These are phyloP conservation scores for Cirrhinus molitorella DNA, from an alignment of 2,797 vertebrate genomes.

Conservation along the genomic window DNA sequence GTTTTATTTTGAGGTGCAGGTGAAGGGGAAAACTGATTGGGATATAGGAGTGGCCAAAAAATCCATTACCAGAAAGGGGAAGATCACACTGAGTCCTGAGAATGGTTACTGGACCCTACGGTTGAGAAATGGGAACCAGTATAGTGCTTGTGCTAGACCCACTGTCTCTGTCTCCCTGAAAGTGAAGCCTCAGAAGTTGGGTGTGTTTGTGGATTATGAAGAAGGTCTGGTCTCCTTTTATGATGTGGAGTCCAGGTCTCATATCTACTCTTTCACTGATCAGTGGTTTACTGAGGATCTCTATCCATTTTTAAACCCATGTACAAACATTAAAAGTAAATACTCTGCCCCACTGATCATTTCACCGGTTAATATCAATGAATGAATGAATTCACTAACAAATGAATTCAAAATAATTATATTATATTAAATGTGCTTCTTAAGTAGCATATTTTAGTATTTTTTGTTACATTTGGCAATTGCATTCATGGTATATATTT, in stretches of 20 bases:
- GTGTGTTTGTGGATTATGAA: conserved; percentile 50
- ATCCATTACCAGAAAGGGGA: conserved; percentile 16
- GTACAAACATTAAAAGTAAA: conserved; percentile 9
- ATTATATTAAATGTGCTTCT: neutral
- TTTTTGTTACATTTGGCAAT: neutral
- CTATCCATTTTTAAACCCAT: conserved; percentile 53
- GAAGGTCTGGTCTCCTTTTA: conserved; percentile 61
- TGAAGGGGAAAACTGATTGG: conserved; percentile 19
- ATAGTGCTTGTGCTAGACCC: conserved; percentile 18
- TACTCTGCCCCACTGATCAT: conserved; percentile 49
- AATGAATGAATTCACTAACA: neutral
- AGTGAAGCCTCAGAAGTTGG: conserved; percentile 50
- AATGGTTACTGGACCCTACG: conserved; percentile 53
- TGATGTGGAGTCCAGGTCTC: conserved; percentile 43
- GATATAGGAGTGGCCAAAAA: conserved; percentile 24
- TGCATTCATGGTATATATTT: neutral
- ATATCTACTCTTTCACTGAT: conserved; percentile 41
- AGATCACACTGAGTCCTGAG: conserved; percentile 9
- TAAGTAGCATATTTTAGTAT: neutral
- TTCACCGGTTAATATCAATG: neutral
- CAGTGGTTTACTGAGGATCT: conserved; percentile 47
- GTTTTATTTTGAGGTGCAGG: conserved; percentile 15
- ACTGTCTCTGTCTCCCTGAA: conserved; percentile 29
- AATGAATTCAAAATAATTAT: neutral
- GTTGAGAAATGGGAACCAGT: conserved; percentile 38